phyloP scores from a whole-genome alignment of 2,113 vertebrate genomes.

The Brienomyrus longianalis region DNA sequence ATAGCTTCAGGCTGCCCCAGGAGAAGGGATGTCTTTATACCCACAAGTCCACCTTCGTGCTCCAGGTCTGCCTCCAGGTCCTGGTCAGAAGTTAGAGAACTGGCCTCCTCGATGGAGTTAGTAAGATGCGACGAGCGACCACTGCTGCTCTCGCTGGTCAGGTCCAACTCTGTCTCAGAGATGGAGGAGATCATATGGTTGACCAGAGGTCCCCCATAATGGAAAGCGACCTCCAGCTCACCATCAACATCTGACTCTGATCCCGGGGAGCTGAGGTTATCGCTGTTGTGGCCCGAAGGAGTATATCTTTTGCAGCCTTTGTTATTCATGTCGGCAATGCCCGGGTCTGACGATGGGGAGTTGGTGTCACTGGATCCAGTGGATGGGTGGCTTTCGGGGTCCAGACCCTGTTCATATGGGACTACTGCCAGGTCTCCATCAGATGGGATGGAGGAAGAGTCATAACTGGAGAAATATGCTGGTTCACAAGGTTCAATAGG shows the following conservation, averaged over 20 bases:
- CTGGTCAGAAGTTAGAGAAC: constrained; percentile 82
- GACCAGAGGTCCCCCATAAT: constrained; percentile 60
- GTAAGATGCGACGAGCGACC: constrained; percentile 89
- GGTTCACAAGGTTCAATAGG: constrained; percentile 55
- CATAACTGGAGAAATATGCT: constrained; percentile 46
- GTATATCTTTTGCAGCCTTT: constrained; percentile 55
- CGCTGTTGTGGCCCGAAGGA: constrained; percentile 63
- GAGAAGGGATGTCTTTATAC: constrained; percentile 72
- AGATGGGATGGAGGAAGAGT: constrained; percentile 46
- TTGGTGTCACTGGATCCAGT: constrained; percentile 61
- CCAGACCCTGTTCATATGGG: constrained; percentile 20
- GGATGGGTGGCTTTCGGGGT: constrained; percentile 35
- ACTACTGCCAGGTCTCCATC: constrained; percentile 37
- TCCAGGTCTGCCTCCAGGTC: constrained; percentile 69
- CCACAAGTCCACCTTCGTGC: constrained; percentile 68
- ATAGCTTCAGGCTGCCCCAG: constrained; percentile 60
- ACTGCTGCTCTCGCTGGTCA: constrained; percentile 80
- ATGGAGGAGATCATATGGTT: constrained; percentile 97
- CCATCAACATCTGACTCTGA: constrained; percentile 85
- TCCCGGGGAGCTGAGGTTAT: constrained; percentile 82
- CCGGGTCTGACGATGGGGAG: constrained; percentile 90
- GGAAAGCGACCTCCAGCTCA: constrained; percentile 72
- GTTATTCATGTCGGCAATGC: constrained; percentile 85
- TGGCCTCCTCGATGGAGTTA: constrained; percentile 95
- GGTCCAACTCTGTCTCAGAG: constrained; percentile 88